Evolutionary conservation across 2,888 invertebrate genomes (phyloP), one percentile per base, ranked within the genome.

Genomic region (Ecdyonurus torrentis): DNA sequence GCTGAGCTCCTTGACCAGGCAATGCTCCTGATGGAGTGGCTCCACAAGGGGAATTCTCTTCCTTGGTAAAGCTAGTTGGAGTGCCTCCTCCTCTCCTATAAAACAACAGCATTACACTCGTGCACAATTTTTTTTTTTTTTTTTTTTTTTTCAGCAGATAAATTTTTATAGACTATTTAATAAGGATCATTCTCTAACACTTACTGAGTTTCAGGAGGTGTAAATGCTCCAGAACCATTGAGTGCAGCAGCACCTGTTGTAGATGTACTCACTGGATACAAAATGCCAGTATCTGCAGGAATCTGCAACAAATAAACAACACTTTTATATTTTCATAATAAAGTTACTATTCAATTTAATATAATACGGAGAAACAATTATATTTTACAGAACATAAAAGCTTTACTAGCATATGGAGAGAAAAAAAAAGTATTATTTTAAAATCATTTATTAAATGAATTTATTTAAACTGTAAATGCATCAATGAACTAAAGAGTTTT

Each of bases 201-300:
- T 63, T 58, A 65, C 65, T 60, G 25, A 18, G 24, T 59, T 55
- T 55, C 55, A 20, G 55, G 55, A 20, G 19, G 19, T 15, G 22
- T 55, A 7, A 55, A 55, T 10, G 55, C 55, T n/a, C n/a, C 55
- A n/a, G 55, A 55, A 5, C 55, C n/a, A 55, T 55, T 22, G 7
- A 55, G 19, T n/a, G 20, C 19, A 7, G 55, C 7, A n/a, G 18
- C 50, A n/a, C 15, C 15, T 5, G 2, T 59, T 62, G 61, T 52
- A 66, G 52, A 52, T 61, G n/a, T 59, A 58, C 20, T 58, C 60
- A 53, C 23, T 62, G 15, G 60, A 23, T 2, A 58, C 52, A 55
- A 37, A 74, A 81, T 75, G 65, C 83, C 68, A 0, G 81, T 81
- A 66, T 83, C 83, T 68, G 78, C 79, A 22, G 83, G 79, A 68